phyloP scores from a whole-genome alignment of 1,140 invertebrate genomes.

The Eubasilissa regina region DNA sequence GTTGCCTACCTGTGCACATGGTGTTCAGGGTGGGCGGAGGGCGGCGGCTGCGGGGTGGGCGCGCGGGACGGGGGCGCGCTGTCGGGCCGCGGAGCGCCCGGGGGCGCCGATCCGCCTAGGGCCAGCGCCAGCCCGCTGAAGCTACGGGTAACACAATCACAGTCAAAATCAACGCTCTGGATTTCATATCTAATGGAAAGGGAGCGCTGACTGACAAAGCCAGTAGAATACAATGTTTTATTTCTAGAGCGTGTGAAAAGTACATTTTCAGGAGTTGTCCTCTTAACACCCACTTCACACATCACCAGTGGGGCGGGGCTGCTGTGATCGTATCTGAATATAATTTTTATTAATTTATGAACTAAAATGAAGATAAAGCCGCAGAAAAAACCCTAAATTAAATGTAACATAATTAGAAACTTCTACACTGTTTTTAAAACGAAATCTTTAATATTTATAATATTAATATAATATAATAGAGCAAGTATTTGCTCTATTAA shows the following conservation, averaged over 20 bases:
- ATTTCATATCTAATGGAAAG: too few relatives aligned
- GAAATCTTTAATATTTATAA: too few relatives aligned
- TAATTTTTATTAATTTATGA: too few relatives aligned
- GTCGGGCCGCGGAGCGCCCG: slow-evolving; percentile 51
- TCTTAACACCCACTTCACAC: not conserved
- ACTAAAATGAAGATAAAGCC: too few relatives aligned
- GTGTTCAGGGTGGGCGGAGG: slow-evolving; percentile 66
- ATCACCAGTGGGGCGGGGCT: too few relatives aligned
- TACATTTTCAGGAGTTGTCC: too few relatives aligned
- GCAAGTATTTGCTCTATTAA: not conserved
- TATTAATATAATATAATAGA: too few relatives aligned
- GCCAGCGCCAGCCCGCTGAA: slow-evolving; percentile 72
- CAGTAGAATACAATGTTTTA: not conserved
- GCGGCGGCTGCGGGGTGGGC: slow-evolving; percentile 64
- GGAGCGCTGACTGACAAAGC: too few relatives aligned
- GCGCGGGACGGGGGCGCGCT: slow-evolving; percentile 62
- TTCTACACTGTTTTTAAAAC: too few relatives aligned
- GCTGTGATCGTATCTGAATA: too few relatives aligned
- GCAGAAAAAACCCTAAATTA: too few relatives aligned
- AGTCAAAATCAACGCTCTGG: slow-evolving; percentile 14
- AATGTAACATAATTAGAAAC: too few relatives aligned
- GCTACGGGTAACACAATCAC: slow-evolving; percentile 62
- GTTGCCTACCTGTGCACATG: slow-evolving; percentile 68
- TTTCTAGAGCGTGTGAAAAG: not conserved
- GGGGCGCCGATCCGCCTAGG: slow-evolving; percentile 66